These are phyloP conservation scores for Thalassoma bifasciatum DNA, from an alignment of 2,113 vertebrate genomes.

Conservation along the genomic window DNA sequence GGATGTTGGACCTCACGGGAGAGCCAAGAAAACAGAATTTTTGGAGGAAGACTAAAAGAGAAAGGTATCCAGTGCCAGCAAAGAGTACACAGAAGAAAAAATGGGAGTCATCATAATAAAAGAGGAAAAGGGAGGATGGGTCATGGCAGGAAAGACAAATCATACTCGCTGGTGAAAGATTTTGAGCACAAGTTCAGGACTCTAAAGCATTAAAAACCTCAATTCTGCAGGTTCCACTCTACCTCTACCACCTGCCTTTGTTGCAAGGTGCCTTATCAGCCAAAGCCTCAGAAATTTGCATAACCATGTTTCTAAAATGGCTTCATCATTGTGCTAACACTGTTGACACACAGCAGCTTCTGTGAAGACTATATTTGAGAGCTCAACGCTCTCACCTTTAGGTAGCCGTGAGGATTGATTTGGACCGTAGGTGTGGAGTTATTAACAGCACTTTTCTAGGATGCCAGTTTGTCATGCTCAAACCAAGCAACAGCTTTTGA, in stretches of 20 bases:
- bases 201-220: background rate
- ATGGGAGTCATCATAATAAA: slow-evolving; percentile 2
- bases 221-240: slow-evolving; percentile 1
- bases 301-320: background rate
- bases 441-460: slow-evolving; percentile 45
- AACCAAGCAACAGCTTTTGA: slow-evolving; percentile 65
- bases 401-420: slow-evolving; percentile 21
- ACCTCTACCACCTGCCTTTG: background rate
- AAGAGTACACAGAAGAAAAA: background rate
- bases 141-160: background rate
- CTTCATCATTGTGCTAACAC: background rate
- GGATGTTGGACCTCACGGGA: slow-evolving; percentile 28
- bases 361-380: slow-evolving; percentile 24
- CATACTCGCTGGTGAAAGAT: background rate
- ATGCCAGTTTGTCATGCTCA: slow-evolving; percentile 32
- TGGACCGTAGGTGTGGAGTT: slow-evolving; percentile 45
- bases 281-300: slow-evolving; percentile 7
- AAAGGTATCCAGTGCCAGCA: background rate
- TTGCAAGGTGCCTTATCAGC: background rate
- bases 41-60: slow-evolving; percentile 18
- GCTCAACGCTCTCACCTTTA: slow-evolving; percentile 13
- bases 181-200: background rate
- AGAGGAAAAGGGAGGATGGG: background rate
- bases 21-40: slow-evolving; percentile 28
- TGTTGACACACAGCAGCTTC: slow-evolving; percentile 3